Evolutionary conservation across 2,797 vertebrate species (phyloP).

Genomic region (Myoxocephalus aenaeus): DNA sequence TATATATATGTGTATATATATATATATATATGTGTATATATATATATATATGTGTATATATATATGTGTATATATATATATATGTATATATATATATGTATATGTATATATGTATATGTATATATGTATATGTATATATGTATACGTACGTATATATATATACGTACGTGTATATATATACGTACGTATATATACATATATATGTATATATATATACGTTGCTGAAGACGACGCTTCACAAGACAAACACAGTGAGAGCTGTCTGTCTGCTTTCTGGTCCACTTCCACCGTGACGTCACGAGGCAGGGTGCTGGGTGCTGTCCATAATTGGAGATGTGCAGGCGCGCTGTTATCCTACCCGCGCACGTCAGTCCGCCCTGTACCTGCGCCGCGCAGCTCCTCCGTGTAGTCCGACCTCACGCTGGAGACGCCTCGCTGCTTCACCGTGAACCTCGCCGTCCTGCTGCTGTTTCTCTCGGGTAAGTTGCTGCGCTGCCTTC

Average conservation of each 20-base stretch:
- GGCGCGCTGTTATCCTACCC: slow-evolving; percentile 61
- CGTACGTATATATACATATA: too few relatives aligned
- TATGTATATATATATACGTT: too few relatives aligned
- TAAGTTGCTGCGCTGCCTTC: slow-evolving; percentile 40
- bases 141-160: too few relatives aligned
- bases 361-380: neutral
- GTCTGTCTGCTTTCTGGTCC: neutral
- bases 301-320: slow-evolving; percentile 64
- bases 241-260: neutral
- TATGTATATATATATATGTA: neutral
- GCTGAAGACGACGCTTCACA: neutral
- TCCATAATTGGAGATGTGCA: slow-evolving; percentile 90
- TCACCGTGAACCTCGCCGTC: neutral
- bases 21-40: too few relatives aligned
- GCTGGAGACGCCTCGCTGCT: neutral
- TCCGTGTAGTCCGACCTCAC: neutral
- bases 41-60: too few relatives aligned
- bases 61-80: slow-evolving; percentile 2
- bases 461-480: slow-evolving; percentile 54
- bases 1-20: too few relatives aligned
- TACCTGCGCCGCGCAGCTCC: too few relatives aligned
- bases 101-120: too few relatives aligned
- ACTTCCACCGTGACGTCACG: neutral
- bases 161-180: too few relatives aligned
- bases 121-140: too few relatives aligned